Conservation (phyloP, 2,888 invertebrate genomes). For the Himalopsyche anomala region DNA sequence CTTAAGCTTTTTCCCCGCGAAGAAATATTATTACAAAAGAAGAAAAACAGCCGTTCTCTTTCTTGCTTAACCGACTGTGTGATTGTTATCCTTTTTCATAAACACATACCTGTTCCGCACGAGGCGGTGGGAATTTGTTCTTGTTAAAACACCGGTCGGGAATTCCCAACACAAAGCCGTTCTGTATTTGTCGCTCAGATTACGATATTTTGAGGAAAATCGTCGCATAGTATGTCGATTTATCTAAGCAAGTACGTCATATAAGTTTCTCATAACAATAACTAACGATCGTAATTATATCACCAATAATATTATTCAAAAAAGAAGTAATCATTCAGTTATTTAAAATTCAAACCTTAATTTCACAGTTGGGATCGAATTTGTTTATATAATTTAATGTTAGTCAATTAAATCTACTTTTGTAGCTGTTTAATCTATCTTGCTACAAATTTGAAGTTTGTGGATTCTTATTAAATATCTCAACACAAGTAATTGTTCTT, state of each 20-base stretch:
- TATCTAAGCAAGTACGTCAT: not conserved
- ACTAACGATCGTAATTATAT: not conserved
- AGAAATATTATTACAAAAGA: conserved; percentile 55
- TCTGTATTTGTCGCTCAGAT: conserved; percentile 23
- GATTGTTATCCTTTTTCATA: conserved; percentile 61
- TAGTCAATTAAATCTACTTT: too few species aligned
- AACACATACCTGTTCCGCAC: conserved; percentile 45
- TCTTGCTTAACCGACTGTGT: conserved; percentile 52
- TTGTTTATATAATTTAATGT: too few species aligned
- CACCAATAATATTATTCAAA: not conserved
- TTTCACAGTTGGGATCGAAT: too few species aligned
- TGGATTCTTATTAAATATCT: too few species aligned
- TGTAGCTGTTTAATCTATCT: too few species aligned
- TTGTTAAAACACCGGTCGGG: conserved; percentile 55
- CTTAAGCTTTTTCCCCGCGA: conserved; percentile 56
- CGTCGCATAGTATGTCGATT: conserved; percentile 1
- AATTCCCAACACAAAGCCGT: not conserved
- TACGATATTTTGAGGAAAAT: conserved; percentile 48
- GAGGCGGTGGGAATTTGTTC: conserved; percentile 56
- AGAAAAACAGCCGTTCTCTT: conserved; percentile 42
- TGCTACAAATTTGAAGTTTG: too few species aligned
- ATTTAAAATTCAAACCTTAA: not conserved
- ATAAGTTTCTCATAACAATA: not conserved
- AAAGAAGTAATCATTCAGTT: not conserved
- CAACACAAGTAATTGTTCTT: too few species aligned